Evolutionary conservation across 2,888 invertebrate species (phyloP), one percentile per base, ranked within the genome.

Genomic region (Alentia gelatinosa): DNA sequence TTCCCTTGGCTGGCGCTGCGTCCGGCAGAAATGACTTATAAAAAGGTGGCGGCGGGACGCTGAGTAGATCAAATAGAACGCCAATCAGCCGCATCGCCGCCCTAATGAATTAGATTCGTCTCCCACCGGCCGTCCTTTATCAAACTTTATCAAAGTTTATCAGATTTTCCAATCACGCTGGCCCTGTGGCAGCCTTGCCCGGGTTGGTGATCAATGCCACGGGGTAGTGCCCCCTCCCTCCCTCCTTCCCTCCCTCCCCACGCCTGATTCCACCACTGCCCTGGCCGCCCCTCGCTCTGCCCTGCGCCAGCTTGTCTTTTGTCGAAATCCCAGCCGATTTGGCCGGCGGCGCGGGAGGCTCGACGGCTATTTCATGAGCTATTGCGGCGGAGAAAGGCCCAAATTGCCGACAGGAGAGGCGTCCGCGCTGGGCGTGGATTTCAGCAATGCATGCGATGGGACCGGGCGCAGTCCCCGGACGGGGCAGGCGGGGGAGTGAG

Each of bases 371-470:
- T 79, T 79, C 79, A 79, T 79, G 79, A 79, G 79, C 79, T 79
- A 79, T 79, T 79, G 79, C 79, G 47, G 47, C 47, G 86, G 86
- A 15, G 30, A 86, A 47, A 47, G 47, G 33, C 86, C 47, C 56
- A 50, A 50, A 47, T 50, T 86, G 56, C 47, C 86, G 47, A 86
- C 86, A 47, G 86, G 47, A 47, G 86, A 50, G 47, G 86, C 86
- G 50, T 42, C 19, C 86, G 47, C 42, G 86, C 26, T 47, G 47
- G 86, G 86, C 86, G 50, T 47, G 42, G 47, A 47, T 42, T 50
- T 50, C 56, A 39, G 56, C 89, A 89, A 50, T 47, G 68, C 89
- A 89, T 89, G 89, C 89, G 56, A 89, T 56, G 89, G 89, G 89
- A 89, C 50, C 56, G 9, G 39, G 15, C 63, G 33, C 23, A 35